These are phyloP conservation scores for Willowsia nigromaculata DNA, from an alignment of 2,888 invertebrate genomes.

Conservation along the genomic window DNA sequence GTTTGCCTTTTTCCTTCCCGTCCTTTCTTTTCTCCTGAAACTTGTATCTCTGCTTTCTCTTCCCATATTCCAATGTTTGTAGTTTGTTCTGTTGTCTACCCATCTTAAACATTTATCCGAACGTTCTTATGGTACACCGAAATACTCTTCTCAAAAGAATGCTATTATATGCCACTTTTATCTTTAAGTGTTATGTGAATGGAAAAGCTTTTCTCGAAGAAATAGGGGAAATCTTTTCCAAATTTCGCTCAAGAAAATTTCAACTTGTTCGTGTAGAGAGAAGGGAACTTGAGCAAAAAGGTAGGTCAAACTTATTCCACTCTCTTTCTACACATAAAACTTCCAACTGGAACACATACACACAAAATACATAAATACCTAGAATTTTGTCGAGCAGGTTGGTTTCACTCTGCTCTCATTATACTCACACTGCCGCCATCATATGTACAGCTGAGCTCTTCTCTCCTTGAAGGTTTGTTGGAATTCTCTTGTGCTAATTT, in stretches of 20 bases:
- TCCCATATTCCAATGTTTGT: background rate
- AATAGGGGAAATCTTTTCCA: constrained; percentile 22
- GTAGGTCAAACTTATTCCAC: background rate
- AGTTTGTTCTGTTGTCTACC: background rate
- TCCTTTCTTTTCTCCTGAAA: background rate
- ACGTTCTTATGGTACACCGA: background rate
- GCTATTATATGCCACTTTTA: constrained; percentile 36
- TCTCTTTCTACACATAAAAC: background rate
- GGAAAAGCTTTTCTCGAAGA: constrained; percentile 7
- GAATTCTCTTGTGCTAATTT: constrained; percentile 41
- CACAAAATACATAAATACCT: background rate
- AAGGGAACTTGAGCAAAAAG: constrained; percentile 13
- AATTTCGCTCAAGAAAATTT: constrained; percentile 13
- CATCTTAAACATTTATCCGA: constrained; percentile 4
- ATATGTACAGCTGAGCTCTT: constrained; percentile 34
- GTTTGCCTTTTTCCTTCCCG: background rate
- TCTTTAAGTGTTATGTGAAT: constrained; percentile 59
- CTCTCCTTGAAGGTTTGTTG: background rate
- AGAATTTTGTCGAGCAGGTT: constrained; percentile 8
- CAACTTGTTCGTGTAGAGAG: background rate
- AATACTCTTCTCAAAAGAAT: background rate
- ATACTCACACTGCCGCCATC: constrained; percentile 1
- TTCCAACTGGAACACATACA: background rate
- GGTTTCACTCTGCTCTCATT: constrained; percentile 28
- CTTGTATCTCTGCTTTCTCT: background rate